Percentiles rank a stretch among this genome's conserved stretches.
phyloP scores from a whole-genome alignment of 2,888 invertebrate genomes.

The Hydrotaea diabolus region DNA sequence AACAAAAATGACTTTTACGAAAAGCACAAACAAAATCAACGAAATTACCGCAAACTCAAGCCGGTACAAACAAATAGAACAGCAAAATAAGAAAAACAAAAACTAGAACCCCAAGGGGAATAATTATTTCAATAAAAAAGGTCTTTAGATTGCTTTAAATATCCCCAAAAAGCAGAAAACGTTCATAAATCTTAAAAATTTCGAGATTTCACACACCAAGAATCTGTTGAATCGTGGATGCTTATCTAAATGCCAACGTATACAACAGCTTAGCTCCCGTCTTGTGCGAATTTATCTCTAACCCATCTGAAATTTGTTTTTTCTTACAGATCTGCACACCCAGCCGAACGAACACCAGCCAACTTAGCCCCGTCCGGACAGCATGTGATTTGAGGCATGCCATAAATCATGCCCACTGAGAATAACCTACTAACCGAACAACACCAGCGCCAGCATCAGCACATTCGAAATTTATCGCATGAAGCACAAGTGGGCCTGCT shows the following conservation, averaged over 20 bases:
- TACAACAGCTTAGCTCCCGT: neutral
- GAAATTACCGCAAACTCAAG: neutral
- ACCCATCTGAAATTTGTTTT: neutral
- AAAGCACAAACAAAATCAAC: neutral
- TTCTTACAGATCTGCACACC: constrained; percentile 51
- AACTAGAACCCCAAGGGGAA: too few relatives aligned
- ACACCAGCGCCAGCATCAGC: constrained; percentile 67
- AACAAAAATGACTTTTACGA: constrained; percentile 7
- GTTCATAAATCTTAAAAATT: too few relatives aligned
- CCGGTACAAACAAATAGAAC: constrained; percentile 23
- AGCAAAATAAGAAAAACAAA: neutral
- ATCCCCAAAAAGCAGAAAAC: too few relatives aligned
- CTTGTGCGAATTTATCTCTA: neutral
- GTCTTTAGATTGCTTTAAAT: too few relatives aligned
- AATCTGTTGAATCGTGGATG: neutral
- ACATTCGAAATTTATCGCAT: constrained; percentile 80
- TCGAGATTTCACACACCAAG: too few relatives aligned
- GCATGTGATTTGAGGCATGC: constrained; percentile 40
- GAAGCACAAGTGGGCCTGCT: constrained; percentile 82
- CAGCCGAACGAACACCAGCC: too few relatives aligned
- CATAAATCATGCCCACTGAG: constrained; percentile 77
- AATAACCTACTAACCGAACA: constrained; percentile 72
- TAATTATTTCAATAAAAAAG: too few relatives aligned
- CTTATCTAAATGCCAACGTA: neutral
- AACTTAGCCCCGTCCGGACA: too few relatives aligned